These are phyloP conservation scores for Adrianichthys oophorus DNA, from an alignment of 2,797 vertebrate genomes.

Conservation along the genomic window DNA sequence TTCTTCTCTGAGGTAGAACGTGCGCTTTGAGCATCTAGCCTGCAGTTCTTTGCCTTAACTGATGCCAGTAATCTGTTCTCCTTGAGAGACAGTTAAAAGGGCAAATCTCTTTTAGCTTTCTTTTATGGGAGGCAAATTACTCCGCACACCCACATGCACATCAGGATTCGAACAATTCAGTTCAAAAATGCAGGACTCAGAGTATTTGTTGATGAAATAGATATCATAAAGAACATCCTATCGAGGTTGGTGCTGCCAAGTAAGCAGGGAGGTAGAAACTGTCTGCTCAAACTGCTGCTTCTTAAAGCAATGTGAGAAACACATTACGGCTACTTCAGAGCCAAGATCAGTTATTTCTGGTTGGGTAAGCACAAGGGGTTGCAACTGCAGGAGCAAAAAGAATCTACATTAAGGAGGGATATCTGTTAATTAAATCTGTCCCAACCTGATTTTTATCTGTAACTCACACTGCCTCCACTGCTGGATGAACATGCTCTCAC, in stretches of 20 bases:
- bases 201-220: constrained; percentile 40
- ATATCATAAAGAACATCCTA: constrained; percentile 48
- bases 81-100: constrained; percentile 77
- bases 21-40: constrained; percentile 65
- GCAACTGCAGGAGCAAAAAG: constrained; percentile 71
- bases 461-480: constrained; percentile 66
- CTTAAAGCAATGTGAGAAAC: constrained; percentile 66
- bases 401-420: constrained; percentile 80
- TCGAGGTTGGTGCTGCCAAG: constrained; percentile 58
- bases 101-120: constrained; percentile 76
- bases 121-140: constrained; percentile 68
- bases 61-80: constrained; percentile 79
- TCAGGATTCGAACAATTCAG: constrained; percentile 13
- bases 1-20: constrained; percentile 56
- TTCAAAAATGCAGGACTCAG: constrained; percentile 24
- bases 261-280: constrained; percentile 59
- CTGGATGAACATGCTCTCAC: constrained; percentile 42
- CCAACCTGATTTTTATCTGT: constrained; percentile 76
- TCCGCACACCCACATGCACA: constrained; percentile 21
- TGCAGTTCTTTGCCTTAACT: constrained; percentile 69
- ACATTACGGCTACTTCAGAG: constrained; percentile 65
- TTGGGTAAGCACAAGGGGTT: constrained; percentile 74
- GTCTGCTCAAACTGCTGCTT: constrained; percentile 50
- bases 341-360: constrained; percentile 76
- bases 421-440: constrained; percentile 85